Evolutionary conservation across 1,140 invertebrate genomes (phyloP).

Genomic region (Sweltsa coloradensis): DNA sequence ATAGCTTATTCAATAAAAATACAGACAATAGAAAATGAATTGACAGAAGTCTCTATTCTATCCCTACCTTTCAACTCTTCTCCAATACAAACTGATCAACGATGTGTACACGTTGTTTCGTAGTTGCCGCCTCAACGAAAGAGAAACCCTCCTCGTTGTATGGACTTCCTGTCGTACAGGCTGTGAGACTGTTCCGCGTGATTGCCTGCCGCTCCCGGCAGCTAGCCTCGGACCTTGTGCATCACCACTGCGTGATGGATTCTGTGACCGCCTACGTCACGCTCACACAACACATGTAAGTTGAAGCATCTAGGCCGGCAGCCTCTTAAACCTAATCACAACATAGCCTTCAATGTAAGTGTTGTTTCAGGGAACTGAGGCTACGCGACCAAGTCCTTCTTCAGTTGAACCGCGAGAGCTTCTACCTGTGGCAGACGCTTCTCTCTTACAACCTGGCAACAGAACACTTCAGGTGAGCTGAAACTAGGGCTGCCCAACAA

Average conservation of each 20-base stretch:
- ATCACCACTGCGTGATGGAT: conserved; percentile 19
- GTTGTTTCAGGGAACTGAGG: conserved; percentile 24
- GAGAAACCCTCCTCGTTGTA: conserved; percentile 3
- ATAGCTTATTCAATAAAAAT: neutral
- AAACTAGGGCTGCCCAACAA: no score
- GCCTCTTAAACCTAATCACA: neutral
- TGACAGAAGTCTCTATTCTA: neutral
- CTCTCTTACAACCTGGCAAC: conserved; percentile 30
- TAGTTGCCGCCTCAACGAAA: neutral
- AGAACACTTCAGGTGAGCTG: conserved; percentile 23
- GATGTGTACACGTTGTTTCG: neutral
- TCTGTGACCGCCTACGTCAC: conserved; percentile 18
- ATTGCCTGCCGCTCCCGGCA: conserved; percentile 27
- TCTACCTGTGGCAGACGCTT: conserved; percentile 31
- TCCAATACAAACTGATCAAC: neutral
- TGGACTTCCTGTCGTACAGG: conserved; percentile 16
- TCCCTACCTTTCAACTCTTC: neutral
- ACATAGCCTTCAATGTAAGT: neutral
- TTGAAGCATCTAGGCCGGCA: neutral
- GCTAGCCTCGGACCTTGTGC: conserved; percentile 26
- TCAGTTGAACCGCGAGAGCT: conserved; percentile 27
- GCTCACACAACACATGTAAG: neutral
- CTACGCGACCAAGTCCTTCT: conserved; percentile 25
- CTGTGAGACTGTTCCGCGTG: conserved; percentile 29
- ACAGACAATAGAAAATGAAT: neutral